Evolutionary conservation across 2,888 invertebrate genomes (phyloP).

Genomic region (Mactromeris polynyma): DNA sequence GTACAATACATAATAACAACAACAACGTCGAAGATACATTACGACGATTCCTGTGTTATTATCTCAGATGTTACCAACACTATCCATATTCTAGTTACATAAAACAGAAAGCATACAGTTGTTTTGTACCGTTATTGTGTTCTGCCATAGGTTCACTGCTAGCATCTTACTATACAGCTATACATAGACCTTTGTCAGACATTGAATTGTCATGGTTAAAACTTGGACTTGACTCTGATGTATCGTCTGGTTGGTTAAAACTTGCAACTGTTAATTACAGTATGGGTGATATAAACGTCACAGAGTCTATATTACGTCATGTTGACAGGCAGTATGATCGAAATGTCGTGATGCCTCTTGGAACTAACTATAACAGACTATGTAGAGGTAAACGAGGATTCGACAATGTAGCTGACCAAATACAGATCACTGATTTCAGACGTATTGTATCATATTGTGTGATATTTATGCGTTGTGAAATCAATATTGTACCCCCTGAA

Average conservation of each 20-base stretch:
- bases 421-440: background rate
- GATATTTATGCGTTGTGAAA: too few species aligned
- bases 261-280: too few species aligned
- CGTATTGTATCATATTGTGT: background rate
- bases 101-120: background rate
- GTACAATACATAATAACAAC: background rate
- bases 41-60: background rate
- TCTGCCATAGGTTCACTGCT: background rate
- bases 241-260: background rate
- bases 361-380: background rate
- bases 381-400: background rate
- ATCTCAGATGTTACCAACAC: background rate
- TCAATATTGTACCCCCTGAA: too few species aligned
- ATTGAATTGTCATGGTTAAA: background rate
- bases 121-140: background rate
- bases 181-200: background rate
- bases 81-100: background rate
- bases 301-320: background rate
- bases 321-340: background rate
- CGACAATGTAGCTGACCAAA: background rate
- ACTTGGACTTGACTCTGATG: constrained; percentile 1
- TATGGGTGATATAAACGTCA: background rate
- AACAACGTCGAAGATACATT: background rate
- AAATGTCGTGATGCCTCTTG: background rate
- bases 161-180: background rate